Evolutionary conservation across 2,797 vertebrate species (phyloP), one percentile per base, ranked within the genome.

Genomic region (Hipposideros larvatus): DNA sequence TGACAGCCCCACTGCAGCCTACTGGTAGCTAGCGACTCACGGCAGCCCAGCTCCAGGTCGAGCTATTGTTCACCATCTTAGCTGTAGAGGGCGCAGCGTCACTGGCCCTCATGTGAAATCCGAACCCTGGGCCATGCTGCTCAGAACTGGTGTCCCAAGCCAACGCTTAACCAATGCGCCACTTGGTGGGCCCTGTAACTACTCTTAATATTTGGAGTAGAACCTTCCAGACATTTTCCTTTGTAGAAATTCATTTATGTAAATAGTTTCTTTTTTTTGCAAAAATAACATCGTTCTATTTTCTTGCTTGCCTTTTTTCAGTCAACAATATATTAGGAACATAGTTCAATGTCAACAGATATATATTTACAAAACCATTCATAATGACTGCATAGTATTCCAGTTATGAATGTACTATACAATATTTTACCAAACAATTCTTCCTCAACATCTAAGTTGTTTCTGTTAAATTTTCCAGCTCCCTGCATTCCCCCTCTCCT

Each of bases 171-270:
- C 43, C 43, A 43, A 6, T 9, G 43, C 5, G 43, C 43, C 43
- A 43, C 43, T 43, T 43, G 43, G 43, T 9, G 6, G 43, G 43
- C 43, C 4, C 59, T 91, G 9, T 63, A 91, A 91, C 37, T 91
- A 85, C 63, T 83, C 61, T 46, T 83, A 91, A 94, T 48, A 86
- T 91, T 88, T 94, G 37, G 24, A 59, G 18, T 53, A 87, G 71
- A 90, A 51, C 11, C 34, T 92, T 82, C 65, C 8, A 80, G 59
- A 55, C 13, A 57, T 96, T 77, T 74, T 84, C 57, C 37, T 95
- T 96, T 87, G 26, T 92, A 70, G 26, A 74, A 94, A 89, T 87
- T 46, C 71, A 70, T 70, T 95, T 78, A 71, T 31, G 28, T 90
- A 93, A 84, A 34, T 46, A 75, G 28, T 77, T 48, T 73, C 3